These are phyloP conservation scores for Syngnathus typhle DNA, from an alignment of 2,113 vertebrate species.

Conservation along the genomic window DNA sequence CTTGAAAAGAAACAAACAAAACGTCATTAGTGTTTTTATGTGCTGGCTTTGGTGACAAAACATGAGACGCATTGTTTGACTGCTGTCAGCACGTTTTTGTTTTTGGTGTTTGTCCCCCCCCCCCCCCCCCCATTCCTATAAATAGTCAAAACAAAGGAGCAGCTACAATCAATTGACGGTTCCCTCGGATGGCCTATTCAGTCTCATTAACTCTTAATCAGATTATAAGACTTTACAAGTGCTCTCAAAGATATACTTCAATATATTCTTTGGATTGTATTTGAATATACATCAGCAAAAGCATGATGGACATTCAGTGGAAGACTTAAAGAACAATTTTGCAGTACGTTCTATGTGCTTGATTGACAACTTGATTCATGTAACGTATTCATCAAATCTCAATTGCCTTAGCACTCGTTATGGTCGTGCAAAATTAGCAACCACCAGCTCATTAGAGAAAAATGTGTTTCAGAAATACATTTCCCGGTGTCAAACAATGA, in stretches of 20 bases:
- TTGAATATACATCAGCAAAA: not conserved
- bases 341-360: not conserved
- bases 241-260: not conserved
- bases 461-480: not conserved
- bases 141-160: slow-evolving; percentile 34
- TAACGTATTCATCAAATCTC: not conserved
- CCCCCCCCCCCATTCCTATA: slow-evolving; percentile 11
- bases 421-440: not conserved
- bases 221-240: not conserved
- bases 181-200: not conserved
- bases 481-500: not conserved
- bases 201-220: not conserved
- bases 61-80: slow-evolving; percentile 31
- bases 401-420: not conserved
- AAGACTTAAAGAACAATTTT: not conserved
- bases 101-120: no score
- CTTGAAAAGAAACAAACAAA: slow-evolving; percentile 3
- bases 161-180: slow-evolving; percentile 12
- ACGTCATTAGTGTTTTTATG: not conserved
- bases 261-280: not conserved
- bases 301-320: not conserved
- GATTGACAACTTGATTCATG: not conserved
- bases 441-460: not conserved
- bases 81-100: slow-evolving; percentile 2
- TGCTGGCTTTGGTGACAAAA: slow-evolving; percentile 7